Base-by-base conservation (phyloP, 1,140 invertebrate species). In the Saccostrea glomerata region DNA sequence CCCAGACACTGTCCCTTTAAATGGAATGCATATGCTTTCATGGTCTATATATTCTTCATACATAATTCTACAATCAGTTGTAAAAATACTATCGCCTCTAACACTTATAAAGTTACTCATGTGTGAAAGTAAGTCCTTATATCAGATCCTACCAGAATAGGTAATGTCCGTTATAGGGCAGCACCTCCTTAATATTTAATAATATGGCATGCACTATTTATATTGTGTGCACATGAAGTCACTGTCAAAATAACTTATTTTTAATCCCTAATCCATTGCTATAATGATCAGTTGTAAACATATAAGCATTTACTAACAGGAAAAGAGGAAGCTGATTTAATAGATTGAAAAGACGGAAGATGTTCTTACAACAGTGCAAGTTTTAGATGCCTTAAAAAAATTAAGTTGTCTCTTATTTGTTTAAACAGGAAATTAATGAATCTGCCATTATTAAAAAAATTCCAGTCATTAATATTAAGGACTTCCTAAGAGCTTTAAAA, bases 61-160 rank as follows among this genome's bases (percentile, higher is more conserved):
- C 20, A 77, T 77, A 23, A 30, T 25, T 77, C 70, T 13, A 15
- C 23, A 36, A 73, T 73, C 23, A 73, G 13, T 15, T 77, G 70
- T 77, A 77, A 77, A 73, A 36, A 77, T 36, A 77, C 70, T 12
- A 77, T 77, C 70, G 13, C 15, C 70, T 77, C 70, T 63, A 13
- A 20, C 6, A n/a, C 15, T n/a, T 23, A 15, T 4, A 77, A 1
- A 77, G 15, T 77, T 30, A 77, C 70, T 77, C 70, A 77, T 15
- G 70, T 36, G 30, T 77, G 70, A 77, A 77, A 25, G 25, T 25
- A 77, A 77, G 15, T 77, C 70, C 70, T 77, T 30, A 77, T 77
- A 25, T 30, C 25, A 12, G 6, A 66, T 23, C 23, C 9, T 66
- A 20, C 20, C 60, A n/a, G 7, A 7, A 23, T n/a, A 7, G 60